Base-by-base conservation (phyloP, 2,113 vertebrate species). In the Pseudolaguvia tuberculata region DNA sequence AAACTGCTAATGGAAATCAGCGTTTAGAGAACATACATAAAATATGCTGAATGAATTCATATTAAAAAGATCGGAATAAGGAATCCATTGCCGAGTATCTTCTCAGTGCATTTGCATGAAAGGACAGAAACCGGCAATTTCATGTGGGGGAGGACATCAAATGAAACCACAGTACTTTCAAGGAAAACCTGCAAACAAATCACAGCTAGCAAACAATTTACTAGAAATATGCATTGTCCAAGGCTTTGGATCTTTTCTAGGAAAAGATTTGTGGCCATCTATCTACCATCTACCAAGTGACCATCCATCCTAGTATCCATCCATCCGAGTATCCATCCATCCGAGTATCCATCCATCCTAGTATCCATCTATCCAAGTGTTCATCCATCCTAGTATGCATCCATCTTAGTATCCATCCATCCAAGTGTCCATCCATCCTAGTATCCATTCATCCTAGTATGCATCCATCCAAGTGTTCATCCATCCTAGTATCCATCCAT, bases 91-190 rank as follows among this genome's bases (percentile, higher is more conserved):
- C 17, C 58, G 62, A 68, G 13, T 50, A 42, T 35, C 23, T 35
- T 18, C 25, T 58, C 27, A 35, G 20, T 69, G 21, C 66, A 31
- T 52, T 27, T 31, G 13, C 52, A 47, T 29, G 35, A 68, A 57
- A n/a, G 27, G 35, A 59, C 48, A 65, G 65, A 76, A 69, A 76
- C 9, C 4, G 25, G 52, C 20, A 31, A 31, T 48, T 47, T 6
- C 27, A 23, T 29, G 45, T 21, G n/a, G 12, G 29, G 35, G 42
- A 35, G 47, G 65, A 67, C 58, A 51, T 31, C 5, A 72, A 35
- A 69, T 48, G 27, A 59, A 69, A 76, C 53, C 73, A 48, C 42
- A 59, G 20, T 69, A 69, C 73, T 76, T 50, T 69, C 42, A 55
- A 56, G 51, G 58, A n/a, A 50, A 56, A 48, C 13, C 31, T 42